Evolutionary conservation across 1,140 invertebrate species (phyloP), one percentile per base, ranked within the genome.

Genomic region (Chlorops oryzae): DNA sequence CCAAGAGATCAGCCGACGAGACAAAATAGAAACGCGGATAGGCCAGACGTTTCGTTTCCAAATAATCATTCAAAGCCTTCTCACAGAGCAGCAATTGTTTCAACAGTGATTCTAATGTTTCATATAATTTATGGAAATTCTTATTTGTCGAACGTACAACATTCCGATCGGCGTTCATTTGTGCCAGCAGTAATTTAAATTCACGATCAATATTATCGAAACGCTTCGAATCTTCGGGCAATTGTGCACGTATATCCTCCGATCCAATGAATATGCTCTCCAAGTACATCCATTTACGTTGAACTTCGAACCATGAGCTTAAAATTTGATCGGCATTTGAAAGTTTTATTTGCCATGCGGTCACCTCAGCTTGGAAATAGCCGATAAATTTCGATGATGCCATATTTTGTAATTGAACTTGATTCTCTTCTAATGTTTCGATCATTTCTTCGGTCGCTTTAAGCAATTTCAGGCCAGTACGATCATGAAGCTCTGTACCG

Each of bases 21-120:
- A 96, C 87, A 65, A 97, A 98, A 70, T 97, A 97, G 67, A 97
- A 98, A 25, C 90, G 76, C 28, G 94, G 93, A 76, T 96, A 96
- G 5, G 88, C 87, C 35, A 96, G 73, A 55, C 92, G 78, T 69
- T 98, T 98, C 0, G 92, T 96, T 73, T 98, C 93, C 50, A 98
- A 76, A 72, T 96, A 98, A 73, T 96, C 86, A 21, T 92, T 88
- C 20, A 98, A 74, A 2, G 93, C 92, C 74, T 97, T 96, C 68
- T 97, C 93, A 68, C 93, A 96, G 1, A 93, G 66, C 7, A 82
- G 81, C 34, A 98, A 75, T 58, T 87, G 77, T 65, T 70, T 72
- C 64, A 89, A 81, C 4, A 96, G 63, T 1, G 76, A 72, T 58
- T 96, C 88, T n/a, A 97, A 73, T 46, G 83, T 81, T 17, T 93